Conservation (phyloP, 2,888 invertebrate species). For the Clepsis dumicolana region DNA sequence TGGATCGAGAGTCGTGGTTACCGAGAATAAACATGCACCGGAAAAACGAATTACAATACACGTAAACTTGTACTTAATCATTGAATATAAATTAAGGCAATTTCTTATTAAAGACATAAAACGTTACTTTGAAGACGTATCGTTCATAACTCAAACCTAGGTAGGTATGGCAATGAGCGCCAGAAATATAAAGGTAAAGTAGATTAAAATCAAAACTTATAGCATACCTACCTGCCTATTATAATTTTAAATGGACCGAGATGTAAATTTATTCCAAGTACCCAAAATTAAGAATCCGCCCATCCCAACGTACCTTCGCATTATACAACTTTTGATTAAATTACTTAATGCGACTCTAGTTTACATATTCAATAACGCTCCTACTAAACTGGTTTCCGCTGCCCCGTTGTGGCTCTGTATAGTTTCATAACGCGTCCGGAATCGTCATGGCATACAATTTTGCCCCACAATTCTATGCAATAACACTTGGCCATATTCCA, state of each 20-base stretch:
- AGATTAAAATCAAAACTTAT: not conserved
- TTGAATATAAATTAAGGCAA: no score
- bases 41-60: no score
- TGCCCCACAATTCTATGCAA: slow-evolving; percentile 65
- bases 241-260: not conserved
- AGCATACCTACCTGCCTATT: slow-evolving; percentile 2
- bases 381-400: slow-evolving; percentile 41
- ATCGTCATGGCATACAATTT: slow-evolving; percentile 52
- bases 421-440: slow-evolving; percentile 58
- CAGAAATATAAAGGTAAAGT: not conserved
- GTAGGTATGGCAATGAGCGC: not conserved
- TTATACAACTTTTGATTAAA: slow-evolving; percentile 8
- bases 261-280: slow-evolving; percentile 15
- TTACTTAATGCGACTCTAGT: not conserved
- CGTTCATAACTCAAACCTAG: no score
- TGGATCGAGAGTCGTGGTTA: no score
- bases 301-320: not conserved
- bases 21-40: no score
- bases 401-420: slow-evolving; percentile 45
- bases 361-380: slow-evolving; percentile 37
- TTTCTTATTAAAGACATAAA: not conserved
- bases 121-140: not conserved
- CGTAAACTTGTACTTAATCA: no score
- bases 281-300: slow-evolving; percentile 6
- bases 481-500: slow-evolving; percentile 77